phyloP scores from a whole-genome alignment of 2,797 vertebrate genomes.

The Mus minutoides region DNA sequence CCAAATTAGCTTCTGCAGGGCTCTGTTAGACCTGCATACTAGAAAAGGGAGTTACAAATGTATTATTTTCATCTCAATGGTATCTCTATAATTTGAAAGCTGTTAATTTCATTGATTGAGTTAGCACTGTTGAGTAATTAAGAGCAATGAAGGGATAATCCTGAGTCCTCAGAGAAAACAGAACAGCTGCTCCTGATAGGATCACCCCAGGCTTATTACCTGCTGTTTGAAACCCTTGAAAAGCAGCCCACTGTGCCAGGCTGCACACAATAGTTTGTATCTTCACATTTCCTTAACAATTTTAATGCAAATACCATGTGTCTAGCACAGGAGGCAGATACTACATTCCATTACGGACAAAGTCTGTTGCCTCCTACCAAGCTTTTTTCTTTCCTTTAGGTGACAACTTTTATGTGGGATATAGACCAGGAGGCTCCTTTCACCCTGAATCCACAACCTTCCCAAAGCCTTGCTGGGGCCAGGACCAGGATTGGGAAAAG shows the following conservation, averaged over 20 bases:
- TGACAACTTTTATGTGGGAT: not conserved
- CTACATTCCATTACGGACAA: not conserved
- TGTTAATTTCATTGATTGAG: constrained; percentile 59
- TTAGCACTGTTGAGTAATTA: constrained; percentile 53
- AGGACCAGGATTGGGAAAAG: not conserved
- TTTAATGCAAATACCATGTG: not conserved
- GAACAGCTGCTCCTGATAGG: constrained; percentile 36
- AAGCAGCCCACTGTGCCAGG: constrained; percentile 48
- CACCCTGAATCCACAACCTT: not conserved
- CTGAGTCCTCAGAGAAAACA: constrained; percentile 39
- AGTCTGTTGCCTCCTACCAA: not conserved
- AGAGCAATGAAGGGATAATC: constrained; percentile 75
- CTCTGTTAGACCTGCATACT: not conserved
- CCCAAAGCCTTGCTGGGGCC: not conserved
- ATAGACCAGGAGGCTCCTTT: not conserved
- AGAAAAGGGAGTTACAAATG: not conserved
- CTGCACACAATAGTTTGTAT: not conserved
- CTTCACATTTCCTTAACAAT: not conserved
- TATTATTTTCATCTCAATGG: constrained; percentile 43
- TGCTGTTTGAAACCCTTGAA: constrained; percentile 56
- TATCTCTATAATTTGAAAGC: constrained; percentile 24
- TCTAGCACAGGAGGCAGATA: not conserved
- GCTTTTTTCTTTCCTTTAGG: not conserved
- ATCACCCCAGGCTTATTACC: constrained; percentile 23
- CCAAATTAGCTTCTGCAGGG: not conserved